phyloP scores from a whole-genome alignment of 2,888 invertebrate species.

The Drosophila heteroneura region DNA sequence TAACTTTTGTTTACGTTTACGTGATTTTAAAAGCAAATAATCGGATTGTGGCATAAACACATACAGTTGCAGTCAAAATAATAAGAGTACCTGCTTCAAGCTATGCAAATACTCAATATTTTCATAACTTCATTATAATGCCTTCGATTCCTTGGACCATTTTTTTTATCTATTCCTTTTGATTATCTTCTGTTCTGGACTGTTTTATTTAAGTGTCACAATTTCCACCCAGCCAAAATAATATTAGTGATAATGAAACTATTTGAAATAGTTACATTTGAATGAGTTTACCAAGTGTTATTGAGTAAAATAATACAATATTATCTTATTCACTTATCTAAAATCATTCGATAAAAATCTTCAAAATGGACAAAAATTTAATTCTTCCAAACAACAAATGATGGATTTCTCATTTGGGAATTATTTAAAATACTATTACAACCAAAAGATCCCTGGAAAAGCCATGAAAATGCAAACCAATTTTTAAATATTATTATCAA shows the following conservation, averaged over 20 bases:
- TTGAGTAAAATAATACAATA: background rate
- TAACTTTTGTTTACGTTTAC: slow-evolving; percentile 22
- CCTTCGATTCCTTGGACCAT: background rate
- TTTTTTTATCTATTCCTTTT: background rate
- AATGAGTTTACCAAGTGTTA: background rate
- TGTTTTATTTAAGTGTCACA: background rate
- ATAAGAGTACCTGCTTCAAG: background rate
- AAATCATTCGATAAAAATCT: background rate
- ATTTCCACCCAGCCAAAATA: background rate
- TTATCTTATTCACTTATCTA: background rate
- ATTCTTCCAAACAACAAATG: background rate
- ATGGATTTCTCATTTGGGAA: background rate
- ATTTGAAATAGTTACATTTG: background rate
- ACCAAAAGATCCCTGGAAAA: background rate
- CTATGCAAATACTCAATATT: background rate
- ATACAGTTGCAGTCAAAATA: background rate
- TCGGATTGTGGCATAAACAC: background rate
- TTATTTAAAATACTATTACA: background rate
- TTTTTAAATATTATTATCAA: background rate
- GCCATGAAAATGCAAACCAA: background rate
- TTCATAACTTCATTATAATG: background rate
- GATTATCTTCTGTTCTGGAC: background rate
- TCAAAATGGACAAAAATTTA: background rate
- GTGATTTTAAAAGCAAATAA: slow-evolving; percentile 14
- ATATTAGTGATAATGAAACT: background rate